Evolutionary conservation across 2,113 vertebrate species (phyloP).

Genomic region (Pluvianellus socialis): DNA sequence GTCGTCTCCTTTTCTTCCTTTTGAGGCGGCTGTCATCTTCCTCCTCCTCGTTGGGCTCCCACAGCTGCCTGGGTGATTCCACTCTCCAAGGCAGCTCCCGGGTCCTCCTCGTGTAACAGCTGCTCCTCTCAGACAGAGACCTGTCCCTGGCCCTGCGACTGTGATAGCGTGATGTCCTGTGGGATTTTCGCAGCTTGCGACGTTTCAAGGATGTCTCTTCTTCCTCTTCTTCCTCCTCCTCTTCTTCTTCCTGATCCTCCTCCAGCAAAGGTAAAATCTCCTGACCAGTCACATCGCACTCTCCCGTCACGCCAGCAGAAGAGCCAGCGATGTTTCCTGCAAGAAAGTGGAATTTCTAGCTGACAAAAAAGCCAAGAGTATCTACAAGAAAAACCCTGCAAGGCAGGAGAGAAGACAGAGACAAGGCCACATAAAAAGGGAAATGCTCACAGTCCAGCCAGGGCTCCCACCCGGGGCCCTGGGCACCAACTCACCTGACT

Average conservation of each 20-base stretch:
- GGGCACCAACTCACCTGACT: constrained; percentile 74
- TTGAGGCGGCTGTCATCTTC: constrained; percentile 74
- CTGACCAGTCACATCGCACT: constrained; percentile 65
- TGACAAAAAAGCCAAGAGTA: background rate
- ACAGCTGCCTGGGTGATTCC: constrained; percentile 71
- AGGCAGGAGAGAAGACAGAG: background rate
- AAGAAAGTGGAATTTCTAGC: background rate
- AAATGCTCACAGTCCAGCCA: background rate
- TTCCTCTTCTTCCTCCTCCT: constrained; percentile 49
- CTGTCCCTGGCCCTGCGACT: constrained; percentile 70
- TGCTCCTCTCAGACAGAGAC: constrained; percentile 66
- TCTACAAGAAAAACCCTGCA: background rate
- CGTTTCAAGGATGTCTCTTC: constrained; percentile 67
- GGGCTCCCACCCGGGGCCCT: background rate
- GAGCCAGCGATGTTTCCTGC: constrained; percentile 74
- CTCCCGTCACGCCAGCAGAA: constrained; percentile 57
- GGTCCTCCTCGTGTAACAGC: constrained; percentile 73
- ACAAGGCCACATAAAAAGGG: rapidly evolving
- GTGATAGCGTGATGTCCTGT: constrained; percentile 69
- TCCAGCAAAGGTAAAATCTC: constrained; percentile 70
- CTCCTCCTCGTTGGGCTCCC: constrained; percentile 75
- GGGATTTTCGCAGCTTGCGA: constrained; percentile 74
- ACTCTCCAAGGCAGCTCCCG: constrained; percentile 76
- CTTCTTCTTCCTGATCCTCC: constrained; percentile 60
- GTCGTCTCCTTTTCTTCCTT: constrained; percentile 88